Percentiles rank a stretch among this genome's conserved stretches.
Evolutionary conservation across 2,797 vertebrate genomes (phyloP).

Genomic region (Mico argentatus): DNA sequence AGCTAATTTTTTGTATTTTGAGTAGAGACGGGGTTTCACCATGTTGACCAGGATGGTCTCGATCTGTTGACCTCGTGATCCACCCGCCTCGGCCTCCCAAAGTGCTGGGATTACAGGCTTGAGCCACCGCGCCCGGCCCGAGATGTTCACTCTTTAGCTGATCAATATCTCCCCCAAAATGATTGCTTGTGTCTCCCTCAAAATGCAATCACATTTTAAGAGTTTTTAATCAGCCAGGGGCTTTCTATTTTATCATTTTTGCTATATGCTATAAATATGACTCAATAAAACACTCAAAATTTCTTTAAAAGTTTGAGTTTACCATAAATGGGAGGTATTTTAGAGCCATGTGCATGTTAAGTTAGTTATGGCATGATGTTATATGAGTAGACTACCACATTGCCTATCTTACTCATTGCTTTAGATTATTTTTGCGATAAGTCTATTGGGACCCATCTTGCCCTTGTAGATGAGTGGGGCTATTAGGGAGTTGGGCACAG

Average conservation of each 20-base stretch:
- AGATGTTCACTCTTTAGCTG: background rate
- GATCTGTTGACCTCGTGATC: no score
- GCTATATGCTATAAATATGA: background rate
- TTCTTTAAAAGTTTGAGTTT: background rate
- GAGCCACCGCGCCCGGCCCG: no score
- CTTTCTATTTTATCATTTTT: background rate
- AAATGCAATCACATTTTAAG: background rate
- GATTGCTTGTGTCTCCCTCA: background rate
- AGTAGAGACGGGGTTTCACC: no score
- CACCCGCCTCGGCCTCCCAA: no score
- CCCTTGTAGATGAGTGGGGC: background rate
- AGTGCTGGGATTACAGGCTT: no score
- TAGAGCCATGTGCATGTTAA: background rate
- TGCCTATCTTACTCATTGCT: background rate
- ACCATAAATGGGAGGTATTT: background rate
- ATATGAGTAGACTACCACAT: background rate
- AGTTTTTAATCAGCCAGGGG: background rate
- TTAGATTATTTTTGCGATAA: background rate
- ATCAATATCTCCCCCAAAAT: background rate
- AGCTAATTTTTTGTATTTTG: no score
- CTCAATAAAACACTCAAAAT: background rate
- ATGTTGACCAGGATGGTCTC: no score
- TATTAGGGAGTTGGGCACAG: background rate
- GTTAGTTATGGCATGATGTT: background rate
- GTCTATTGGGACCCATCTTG: background rate